A percentile compares a stretch with the other conserved stretches of the same genome.
These are phyloP conservation scores for Tridacna gigas DNA, from an alignment of 2,888 invertebrate species.

Conservation along the genomic window DNA sequence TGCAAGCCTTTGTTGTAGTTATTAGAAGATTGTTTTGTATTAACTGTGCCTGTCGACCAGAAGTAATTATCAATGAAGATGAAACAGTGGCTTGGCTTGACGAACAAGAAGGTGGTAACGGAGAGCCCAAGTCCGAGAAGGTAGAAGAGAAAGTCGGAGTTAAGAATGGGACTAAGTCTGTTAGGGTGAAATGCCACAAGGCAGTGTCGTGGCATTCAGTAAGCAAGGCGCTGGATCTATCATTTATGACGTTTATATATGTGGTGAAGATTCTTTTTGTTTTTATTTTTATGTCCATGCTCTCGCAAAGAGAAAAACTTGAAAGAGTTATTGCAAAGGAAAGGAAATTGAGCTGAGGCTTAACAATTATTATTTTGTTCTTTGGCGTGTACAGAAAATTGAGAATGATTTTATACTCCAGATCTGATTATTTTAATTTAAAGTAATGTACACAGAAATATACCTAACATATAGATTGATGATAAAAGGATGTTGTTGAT, in stretches of 20 bases:
- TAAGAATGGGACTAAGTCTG: background rate
- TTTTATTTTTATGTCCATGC: background rate
- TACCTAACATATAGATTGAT: too few species aligned
- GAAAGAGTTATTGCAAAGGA: background rate
- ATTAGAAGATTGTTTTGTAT: too few species aligned
- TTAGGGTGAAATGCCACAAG: background rate
- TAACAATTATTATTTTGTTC: too few species aligned
- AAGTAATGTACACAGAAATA: too few species aligned
- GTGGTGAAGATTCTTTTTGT: conserved; percentile 8
- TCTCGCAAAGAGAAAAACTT: background rate
- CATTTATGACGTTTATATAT: conserved; percentile 10
- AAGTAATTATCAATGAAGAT: background rate
- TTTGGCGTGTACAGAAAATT: too few species aligned
- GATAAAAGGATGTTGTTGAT: too few species aligned
- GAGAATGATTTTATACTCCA: too few species aligned
- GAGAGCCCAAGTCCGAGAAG: background rate
- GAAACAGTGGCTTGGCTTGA: background rate
- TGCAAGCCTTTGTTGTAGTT: too few species aligned
- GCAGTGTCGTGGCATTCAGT: conserved; percentile 3
- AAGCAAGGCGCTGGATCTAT: conserved; percentile 7
- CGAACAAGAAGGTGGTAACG: background rate
- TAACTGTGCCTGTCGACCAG: too few species aligned
- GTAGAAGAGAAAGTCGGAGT: background rate
- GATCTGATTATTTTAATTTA: too few species aligned
- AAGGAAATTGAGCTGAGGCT: too few species aligned